Conservation (phyloP, 2,113 vertebrate genomes). For the Pachypanchax playfairii region DNA sequence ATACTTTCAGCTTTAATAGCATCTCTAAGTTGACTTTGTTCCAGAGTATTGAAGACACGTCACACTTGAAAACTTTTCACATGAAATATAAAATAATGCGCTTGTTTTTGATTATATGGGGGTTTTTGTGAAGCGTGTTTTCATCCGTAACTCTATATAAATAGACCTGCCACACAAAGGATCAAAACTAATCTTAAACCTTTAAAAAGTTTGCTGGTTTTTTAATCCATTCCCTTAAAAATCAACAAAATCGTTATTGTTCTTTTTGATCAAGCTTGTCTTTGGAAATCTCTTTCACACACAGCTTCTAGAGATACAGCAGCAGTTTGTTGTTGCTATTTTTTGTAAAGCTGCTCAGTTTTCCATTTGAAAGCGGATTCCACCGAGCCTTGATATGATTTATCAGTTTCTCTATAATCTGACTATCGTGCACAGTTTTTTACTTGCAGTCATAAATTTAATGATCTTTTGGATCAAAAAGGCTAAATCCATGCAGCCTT, state of each 20-base stretch:
- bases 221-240: conserved; percentile 17
- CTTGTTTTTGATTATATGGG: background rate
- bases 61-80: too few species aligned
- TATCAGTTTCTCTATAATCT: conserved; percentile 21
- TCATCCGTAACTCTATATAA: background rate
- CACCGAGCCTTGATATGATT: conserved; percentile 1
- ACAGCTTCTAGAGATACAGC: background rate
- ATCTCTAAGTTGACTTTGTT: too few species aligned
- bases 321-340: background rate
- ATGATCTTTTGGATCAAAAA: conserved; percentile 49
- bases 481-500: conserved; percentile 29
- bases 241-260: conserved; percentile 15
- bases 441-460: conserved; percentile 34
- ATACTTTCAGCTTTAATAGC: too few species aligned
- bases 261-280: conserved; percentile 6
- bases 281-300: conserved; percentile 1
- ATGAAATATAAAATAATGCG: too few species aligned
- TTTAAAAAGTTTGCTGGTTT: background rate
- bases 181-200: conserved; percentile 10
- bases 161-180: background rate
- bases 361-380: background rate
- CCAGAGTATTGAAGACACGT: too few species aligned
- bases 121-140: background rate
- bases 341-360: background rate
- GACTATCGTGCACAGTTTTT: conserved; percentile 14